These are phyloP conservation scores for Drosophila vallismaia DNA, from an alignment of 2,888 invertebrate species.

Conservation along the genomic window DNA sequence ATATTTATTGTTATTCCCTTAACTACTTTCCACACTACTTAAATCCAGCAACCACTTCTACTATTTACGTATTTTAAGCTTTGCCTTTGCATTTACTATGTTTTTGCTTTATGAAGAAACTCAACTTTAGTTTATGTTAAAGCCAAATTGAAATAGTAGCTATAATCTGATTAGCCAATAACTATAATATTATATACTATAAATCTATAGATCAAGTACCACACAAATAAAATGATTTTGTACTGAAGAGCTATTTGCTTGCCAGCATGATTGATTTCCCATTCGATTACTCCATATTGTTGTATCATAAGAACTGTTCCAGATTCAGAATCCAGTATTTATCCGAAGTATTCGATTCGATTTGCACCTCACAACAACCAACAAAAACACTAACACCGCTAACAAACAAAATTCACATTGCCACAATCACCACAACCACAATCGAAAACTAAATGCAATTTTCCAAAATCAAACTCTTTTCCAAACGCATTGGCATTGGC, in stretches of 20 bases:
- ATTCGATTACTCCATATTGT: conserved; percentile 1
- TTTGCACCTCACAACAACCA: conserved; percentile 61
- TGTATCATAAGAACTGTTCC: conserved; percentile 23
- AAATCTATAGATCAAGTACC: conserved; percentile 50
- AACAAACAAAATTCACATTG: conserved; percentile 53
- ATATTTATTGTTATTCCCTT: conserved; percentile 39
- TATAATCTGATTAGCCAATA: conserved; percentile 52
- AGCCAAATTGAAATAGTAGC: conserved; percentile 68
- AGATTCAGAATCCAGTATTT: conserved; percentile 38
- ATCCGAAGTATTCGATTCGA: conserved; percentile 33
- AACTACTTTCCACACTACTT: conserved; percentile 17
- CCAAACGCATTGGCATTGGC: conserved; percentile 35
- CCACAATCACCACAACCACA: conserved; percentile 27
- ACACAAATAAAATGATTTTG: conserved; percentile 66
- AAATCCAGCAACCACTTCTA: conserved; percentile 1
- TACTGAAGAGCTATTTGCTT: conserved; percentile 54
- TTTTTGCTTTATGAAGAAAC: conserved; percentile 41
- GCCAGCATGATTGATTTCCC: conserved; percentile 32
- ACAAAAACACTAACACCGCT: conserved; percentile 53
- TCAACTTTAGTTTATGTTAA: conserved; percentile 55
- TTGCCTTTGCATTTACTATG: conserved; percentile 36
- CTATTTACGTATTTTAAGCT: conserved; percentile 19
- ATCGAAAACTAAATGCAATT: conserved; percentile 61
- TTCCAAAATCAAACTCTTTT: conserved; percentile 46
- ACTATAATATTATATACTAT: conserved; percentile 19